Evolutionary conservation across 2,797 vertebrate species (phyloP).

Genomic region (Myotis findleyi): DNA sequence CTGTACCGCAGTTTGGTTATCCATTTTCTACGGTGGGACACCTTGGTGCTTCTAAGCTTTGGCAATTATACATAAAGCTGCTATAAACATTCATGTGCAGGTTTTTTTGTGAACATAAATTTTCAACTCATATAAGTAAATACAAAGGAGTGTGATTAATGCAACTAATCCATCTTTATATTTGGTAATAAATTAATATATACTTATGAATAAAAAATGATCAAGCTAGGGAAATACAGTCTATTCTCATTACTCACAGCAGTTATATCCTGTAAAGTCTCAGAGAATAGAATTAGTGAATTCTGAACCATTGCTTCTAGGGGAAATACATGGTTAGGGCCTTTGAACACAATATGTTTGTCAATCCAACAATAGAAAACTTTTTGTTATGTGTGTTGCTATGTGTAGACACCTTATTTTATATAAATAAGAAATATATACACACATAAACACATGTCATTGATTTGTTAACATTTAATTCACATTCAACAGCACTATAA

Average conservation of each 20-base stretch:
- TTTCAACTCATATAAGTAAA: conserved; percentile 20
- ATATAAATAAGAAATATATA: not conserved
- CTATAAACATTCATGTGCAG: not conserved
- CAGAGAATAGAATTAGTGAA: not conserved
- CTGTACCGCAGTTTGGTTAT: not conserved
- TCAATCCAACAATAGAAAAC: not conserved
- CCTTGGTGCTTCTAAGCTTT: not conserved
- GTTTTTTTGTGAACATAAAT: not conserved
- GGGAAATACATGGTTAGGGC: not conserved
- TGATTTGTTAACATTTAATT: not conserved
- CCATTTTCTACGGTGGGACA: not conserved
- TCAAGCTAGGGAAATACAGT: not conserved
- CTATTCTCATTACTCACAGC: not conserved
- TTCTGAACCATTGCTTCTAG: not conserved
- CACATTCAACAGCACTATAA: not conserved
- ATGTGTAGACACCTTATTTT: not conserved
- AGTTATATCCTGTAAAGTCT: not conserved
- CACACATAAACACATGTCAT: not conserved
- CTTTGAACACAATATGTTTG: not conserved
- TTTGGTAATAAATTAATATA: not conserved
- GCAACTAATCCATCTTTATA: not conserved
- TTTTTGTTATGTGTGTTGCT: not conserved
- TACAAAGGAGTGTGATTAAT: not conserved
- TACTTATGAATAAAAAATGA: not conserved
- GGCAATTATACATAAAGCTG: not conserved